phyloP scores from a whole-genome alignment of 2,797 vertebrate species.

The Cetoscarus ocellatus region DNA sequence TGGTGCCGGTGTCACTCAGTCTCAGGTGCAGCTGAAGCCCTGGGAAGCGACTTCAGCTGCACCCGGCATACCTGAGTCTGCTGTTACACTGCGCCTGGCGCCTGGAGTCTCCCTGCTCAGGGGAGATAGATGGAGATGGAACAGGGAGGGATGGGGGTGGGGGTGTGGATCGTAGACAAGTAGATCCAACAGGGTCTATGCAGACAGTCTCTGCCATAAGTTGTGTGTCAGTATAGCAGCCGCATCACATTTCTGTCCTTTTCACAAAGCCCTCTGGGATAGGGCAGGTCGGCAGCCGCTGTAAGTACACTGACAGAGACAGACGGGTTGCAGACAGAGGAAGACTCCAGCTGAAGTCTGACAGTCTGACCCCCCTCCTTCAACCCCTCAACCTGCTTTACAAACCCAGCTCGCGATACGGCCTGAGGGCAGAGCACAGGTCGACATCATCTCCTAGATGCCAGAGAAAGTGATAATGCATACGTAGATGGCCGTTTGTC shows the following conservation, averaged over 20 bases:
- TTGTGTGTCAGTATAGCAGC: constrained; percentile 69
- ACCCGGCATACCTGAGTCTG: constrained; percentile 92
- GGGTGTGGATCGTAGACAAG: constrained; percentile 56
- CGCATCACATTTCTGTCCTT: constrained; percentile 85
- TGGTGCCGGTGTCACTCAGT: constrained; percentile 65
- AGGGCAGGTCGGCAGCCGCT: constrained; percentile 64
- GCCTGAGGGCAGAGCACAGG: constrained; percentile 64
- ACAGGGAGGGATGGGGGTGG: background rate
- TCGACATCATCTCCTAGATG: constrained; percentile 69
- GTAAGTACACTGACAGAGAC: constrained; percentile 63
- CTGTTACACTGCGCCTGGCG: constrained; percentile 91
- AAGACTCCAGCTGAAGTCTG: constrained; percentile 77
- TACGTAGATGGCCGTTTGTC: constrained; percentile 56
- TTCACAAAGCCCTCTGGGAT: constrained; percentile 79
- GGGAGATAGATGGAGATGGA: constrained; percentile 64
- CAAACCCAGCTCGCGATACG: constrained; percentile 73
- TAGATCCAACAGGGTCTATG: constrained; percentile 76
- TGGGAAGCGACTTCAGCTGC: constrained; percentile 86
- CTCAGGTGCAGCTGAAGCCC: constrained; percentile 75
- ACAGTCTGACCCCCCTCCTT: constrained; percentile 54
- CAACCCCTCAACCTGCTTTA: constrained; percentile 42
- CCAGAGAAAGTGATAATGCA: constrained; percentile 84
- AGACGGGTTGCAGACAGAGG: constrained; percentile 58
- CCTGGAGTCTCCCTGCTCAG: constrained; percentile 86
- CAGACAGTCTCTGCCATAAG: constrained; percentile 81